Base-by-base conservation (phyloP, 2,888 invertebrate species). In the Cheilosia scutellata region DNA sequence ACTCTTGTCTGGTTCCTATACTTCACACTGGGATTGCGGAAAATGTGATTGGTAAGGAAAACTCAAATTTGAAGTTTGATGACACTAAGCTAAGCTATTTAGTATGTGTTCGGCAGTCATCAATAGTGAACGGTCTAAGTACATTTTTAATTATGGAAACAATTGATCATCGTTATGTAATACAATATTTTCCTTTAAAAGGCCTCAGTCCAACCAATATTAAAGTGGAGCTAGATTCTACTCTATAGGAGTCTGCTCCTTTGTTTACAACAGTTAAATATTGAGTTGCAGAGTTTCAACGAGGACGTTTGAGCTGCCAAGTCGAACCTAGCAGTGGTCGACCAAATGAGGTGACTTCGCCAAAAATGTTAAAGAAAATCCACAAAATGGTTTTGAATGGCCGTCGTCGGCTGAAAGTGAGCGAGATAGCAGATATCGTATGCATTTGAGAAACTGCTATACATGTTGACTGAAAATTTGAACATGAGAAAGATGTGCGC, bases 151-250 rank as follows among this genome's bases (percentile, higher is more conserved):
- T n/a, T n/a, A 13, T 44, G 16, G 44, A 44, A 44, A 44, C 9
- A 44, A 44, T 44, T 44, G 44, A 2, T 44, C 44, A 44, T 44
- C 44, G 44, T 44, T n/a, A n/a, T 49, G 5, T 20, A 20, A 49
- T 49, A 9, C 49, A 49, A 9, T 49, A 49, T 6, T 20, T 25
- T 25, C 9, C 20, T 47, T 47, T 47, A 6, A 47, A 47, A 47
- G 47, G 47, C 47, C 20, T 47, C 47, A 47, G 47, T 20, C 47
- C 5, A 47, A 47, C 9, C 47, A 47, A 47, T 47, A 20, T 47
- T 20, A 47, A 20, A 47, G 47, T 6, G 47, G 20, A 47, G 47
- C 47, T 20, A 20, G 20, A 20, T 20, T 20, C n/a, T n/a, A n/a
- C n/a, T n/a, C n/a, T 20, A 2, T 0, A 2, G 20, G 20, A 20